phyloP scores from a whole-genome alignment of 1,140 invertebrate genomes.

The Stegodyphus dumicola region DNA sequence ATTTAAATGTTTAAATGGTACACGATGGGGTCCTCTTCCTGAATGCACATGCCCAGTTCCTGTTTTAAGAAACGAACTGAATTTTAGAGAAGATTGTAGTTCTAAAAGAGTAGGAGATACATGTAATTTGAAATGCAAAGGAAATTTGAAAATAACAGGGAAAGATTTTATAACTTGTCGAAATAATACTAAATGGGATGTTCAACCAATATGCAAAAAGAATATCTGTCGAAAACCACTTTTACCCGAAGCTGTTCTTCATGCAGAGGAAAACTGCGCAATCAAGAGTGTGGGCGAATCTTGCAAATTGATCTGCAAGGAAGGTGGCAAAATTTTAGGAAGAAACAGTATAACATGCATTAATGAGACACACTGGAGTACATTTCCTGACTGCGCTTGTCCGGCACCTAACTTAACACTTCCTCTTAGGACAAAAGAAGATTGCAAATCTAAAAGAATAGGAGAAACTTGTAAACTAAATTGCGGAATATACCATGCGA shows the following conservation, averaged over 20 bases:
- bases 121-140: conserved; percentile 17
- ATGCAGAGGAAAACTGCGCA: not conserved
- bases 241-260: not conserved
- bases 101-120: not conserved
- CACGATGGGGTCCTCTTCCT: not conserved
- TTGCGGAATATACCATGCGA: not conserved
- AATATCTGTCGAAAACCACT: not conserved
- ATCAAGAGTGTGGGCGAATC: not conserved
- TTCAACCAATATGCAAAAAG: not conserved
- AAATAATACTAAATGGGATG: not conserved
- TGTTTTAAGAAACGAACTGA: not conserved
- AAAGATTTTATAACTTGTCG: not conserved
- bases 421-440: not conserved
- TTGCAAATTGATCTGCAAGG: not conserved
- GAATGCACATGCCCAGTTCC: conserved; percentile 8
- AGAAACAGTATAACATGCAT: not conserved
- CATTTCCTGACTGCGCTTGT: not conserved
- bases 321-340: conserved; percentile 14
- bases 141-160: not conserved
- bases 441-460: not conserved
- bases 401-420: not conserved
- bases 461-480: conserved; percentile 10
- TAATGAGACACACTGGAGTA: not conserved
- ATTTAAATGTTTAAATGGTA: not conserved
- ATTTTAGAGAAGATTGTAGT: not conserved